A percentile compares a stretch with the other conserved stretches of the same genome.
Evolutionary conservation across 1,140 invertebrate genomes (phyloP).

Genomic region (Tetramorium simillimum): DNA sequence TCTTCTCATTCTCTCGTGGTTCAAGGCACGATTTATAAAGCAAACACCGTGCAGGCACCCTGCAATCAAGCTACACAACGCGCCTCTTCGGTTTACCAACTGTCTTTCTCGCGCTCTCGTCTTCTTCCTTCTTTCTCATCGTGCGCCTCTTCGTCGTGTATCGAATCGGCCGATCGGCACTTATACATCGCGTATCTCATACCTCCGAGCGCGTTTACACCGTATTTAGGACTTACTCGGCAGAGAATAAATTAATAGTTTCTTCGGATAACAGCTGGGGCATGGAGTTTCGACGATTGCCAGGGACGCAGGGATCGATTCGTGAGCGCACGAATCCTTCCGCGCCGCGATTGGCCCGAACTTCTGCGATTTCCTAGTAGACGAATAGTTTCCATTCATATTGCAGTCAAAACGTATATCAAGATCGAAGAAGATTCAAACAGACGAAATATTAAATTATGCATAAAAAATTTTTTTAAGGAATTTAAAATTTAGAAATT

Average conservation of each 20-base stretch:
- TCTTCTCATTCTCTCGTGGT: conserved; percentile 68
- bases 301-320: conserved; percentile 68
- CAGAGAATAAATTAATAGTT: conserved; percentile 84
- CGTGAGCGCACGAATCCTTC: neutral
- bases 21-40: conserved; percentile 84
- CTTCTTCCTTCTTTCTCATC: conserved; percentile 58
- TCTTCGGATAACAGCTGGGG: conserved; percentile 78
- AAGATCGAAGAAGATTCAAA: neutral
- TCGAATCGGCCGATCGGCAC: conserved; percentile 79
- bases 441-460: too few species aligned
- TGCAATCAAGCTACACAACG: conserved; percentile 81
- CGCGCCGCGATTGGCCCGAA: neutral
- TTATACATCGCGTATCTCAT: conserved; percentile 73
- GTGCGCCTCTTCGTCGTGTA: conserved; percentile 47
- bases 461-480: neutral
- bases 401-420: neutral
- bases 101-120: conserved; percentile 6
- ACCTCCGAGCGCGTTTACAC: conserved; percentile 81
- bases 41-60: conserved; percentile 84
- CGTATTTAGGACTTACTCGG: conserved; percentile 80
- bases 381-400: neutral
- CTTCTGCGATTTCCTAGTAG: neutral
- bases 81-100: conserved; percentile 67
- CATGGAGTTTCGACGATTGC: conserved; percentile 78
- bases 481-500: neutral